Percentiles rank a stretch among this genome's conserved stretches.
Conservation (phyloP, 2,113 vertebrate genomes). For the Perca schrenkii region DNA sequence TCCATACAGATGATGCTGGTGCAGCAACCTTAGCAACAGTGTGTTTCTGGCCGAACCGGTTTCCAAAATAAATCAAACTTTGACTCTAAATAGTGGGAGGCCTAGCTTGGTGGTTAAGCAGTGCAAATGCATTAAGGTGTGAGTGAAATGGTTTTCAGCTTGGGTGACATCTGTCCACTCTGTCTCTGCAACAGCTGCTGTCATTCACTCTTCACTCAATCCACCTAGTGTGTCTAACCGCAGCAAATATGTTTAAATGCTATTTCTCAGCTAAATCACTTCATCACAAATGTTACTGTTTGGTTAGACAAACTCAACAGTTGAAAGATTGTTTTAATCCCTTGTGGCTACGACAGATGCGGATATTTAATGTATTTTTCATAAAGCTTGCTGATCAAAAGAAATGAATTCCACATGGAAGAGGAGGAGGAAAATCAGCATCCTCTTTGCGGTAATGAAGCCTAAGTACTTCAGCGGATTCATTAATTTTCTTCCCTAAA, state of each 20-base stretch:
- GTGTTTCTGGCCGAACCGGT: not conserved
- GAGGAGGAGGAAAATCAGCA: constrained; percentile 40
- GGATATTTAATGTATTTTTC: constrained; percentile 51
- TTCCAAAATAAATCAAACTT: constrained; percentile 19
- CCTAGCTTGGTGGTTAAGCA: not conserved
- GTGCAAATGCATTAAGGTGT: constrained; percentile 2
- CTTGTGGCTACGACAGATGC: constrained; percentile 56
- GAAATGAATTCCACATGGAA: constrained; percentile 60
- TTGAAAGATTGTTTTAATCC: constrained; percentile 15
- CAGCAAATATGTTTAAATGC: constrained; percentile 7
- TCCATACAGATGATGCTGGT: not conserved
- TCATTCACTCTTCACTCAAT: constrained; percentile 28
- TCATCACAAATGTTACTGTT: constrained; percentile 8
- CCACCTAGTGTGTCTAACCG: constrained; percentile 10
- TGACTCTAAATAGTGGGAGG: not conserved
- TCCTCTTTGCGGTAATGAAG: constrained; percentile 52
- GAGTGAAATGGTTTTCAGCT: constrained; percentile 11
- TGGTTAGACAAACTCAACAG: not conserved
- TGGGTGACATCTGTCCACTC: constrained; percentile 25
- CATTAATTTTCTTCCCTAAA: constrained; percentile 53
- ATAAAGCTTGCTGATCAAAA: constrained; percentile 65
- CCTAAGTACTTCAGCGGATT: constrained; percentile 49
- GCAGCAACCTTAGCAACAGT: not conserved
- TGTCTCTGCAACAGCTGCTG: constrained; percentile 29
- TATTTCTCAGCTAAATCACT: constrained; percentile 27